Evolutionary conservation across 1,140 invertebrate genomes (phyloP).

Genomic region (Conopomorpha cramerella): DNA sequence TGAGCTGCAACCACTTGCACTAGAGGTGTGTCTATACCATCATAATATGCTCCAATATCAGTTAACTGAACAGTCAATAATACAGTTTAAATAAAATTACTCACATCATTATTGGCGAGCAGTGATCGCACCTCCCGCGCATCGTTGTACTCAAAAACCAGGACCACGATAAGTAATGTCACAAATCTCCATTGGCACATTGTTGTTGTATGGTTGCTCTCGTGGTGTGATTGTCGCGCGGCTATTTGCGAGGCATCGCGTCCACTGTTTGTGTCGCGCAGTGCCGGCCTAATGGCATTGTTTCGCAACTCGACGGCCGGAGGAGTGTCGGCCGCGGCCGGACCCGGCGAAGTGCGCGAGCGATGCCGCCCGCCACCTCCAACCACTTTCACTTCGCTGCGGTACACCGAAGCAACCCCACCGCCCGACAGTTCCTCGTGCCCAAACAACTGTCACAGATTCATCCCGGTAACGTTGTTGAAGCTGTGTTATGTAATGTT

Average conservation of each 20-base stretch:
- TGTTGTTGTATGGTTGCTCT: slow-evolving; percentile 18
- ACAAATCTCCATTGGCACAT: slow-evolving; percentile 52
- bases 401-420: too few species aligned
- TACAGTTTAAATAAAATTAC: slow-evolving; percentile 9
- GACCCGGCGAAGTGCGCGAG: too few species aligned
- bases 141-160: slow-evolving; percentile 13
- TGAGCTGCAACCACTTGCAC: too few species aligned
- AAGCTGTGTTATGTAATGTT: too few species aligned
- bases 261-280: slow-evolving; percentile 27
- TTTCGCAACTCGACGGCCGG: slow-evolving; percentile 42
- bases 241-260: slow-evolving; percentile 50
- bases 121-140: slow-evolving; percentile 24
- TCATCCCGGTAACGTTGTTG: too few species aligned
- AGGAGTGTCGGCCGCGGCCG: slow-evolving; percentile 45
- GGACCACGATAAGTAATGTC: slow-evolving; percentile 38
- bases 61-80: not conserved
- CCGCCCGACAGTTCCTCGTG: too few species aligned
- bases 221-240: slow-evolving; percentile 17
- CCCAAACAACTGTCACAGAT: too few species aligned
- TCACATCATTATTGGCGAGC: slow-evolving; percentile 40
- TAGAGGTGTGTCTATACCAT: too few species aligned
- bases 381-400: too few species aligned
- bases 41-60: not conserved
- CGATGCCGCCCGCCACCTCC: too few species aligned
- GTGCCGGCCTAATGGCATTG: slow-evolving; percentile 37